Evolutionary conservation across 1,140 invertebrate genomes (phyloP), one percentile per base, ranked within the genome.

Genomic region (Homalodisca vitripennis): DNA sequence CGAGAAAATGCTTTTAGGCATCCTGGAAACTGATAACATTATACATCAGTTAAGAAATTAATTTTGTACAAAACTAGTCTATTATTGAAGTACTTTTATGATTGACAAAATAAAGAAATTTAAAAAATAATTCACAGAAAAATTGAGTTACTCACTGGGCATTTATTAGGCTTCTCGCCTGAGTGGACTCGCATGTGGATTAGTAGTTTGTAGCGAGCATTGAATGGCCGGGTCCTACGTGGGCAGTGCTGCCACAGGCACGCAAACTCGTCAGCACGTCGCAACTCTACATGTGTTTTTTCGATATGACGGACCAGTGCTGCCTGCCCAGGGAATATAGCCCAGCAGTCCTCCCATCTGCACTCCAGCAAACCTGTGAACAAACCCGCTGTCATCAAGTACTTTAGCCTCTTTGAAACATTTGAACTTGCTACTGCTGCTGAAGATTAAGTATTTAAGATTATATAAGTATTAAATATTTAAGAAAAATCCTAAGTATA

Each of bases 161-260:
- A 98, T 82, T 95, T 93, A 79, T 98, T 97, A 0, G 96, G 96
- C 76, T 97, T 98, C 76, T 98, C 94, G 17, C 95, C 95, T 46
- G 93, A 95, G 78, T 98, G 96, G 0, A 98, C 94, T 10, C 95
- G 79, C 95, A 98, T 98, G 79, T 98, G 96, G 69, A 98, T 98
- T 10, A 98, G 85, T 3, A 98, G 82, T 78, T 98, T 98, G 83
- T 98, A 98, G 65, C 96, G 84, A 0, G 96, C 96, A 80, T 98
- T 98, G 80, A 98, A 98, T 0, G 95, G 94, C 55, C 92, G 87
- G 41, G 89, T 85, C 55, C 88, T 85, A 30, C 95, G 83, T 0
- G 91, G 89, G 81, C 96, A 98, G 1, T 90, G 90, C 51, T 88
- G 82, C 96, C 96, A 98, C 51, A 92, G 88, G 78, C 96, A 98